Evolutionary conservation across 2,113 vertebrate genomes (phyloP).

Genomic region (Chascanopsetta lugubris): DNA sequence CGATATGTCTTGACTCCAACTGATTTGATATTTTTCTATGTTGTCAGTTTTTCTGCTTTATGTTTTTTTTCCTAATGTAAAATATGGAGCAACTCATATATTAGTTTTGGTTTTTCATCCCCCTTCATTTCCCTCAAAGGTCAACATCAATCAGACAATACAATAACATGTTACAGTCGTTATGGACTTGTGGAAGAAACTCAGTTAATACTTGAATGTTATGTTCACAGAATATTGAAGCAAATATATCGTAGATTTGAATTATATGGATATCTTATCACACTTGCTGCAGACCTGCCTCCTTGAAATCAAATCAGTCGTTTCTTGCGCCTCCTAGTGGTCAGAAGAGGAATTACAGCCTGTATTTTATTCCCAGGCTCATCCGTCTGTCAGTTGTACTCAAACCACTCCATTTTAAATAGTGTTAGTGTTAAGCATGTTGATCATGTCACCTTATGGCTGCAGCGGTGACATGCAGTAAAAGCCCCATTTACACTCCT

Average conservation of each 20-base stretch:
- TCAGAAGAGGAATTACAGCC: neutral
- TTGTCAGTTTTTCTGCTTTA: too few species aligned
- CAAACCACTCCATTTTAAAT: too few species aligned
- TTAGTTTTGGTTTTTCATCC: too few species aligned
- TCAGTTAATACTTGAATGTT: neutral
- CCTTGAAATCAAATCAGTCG: neutral
- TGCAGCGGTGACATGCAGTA: slow-evolving; percentile 6
- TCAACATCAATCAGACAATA: too few species aligned
- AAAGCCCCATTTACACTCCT: slow-evolving; percentile 20
- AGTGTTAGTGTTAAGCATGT: neutral
- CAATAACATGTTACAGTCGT: too few species aligned
- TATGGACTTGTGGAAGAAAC: neutral
- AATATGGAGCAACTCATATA: too few species aligned
- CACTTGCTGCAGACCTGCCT: neutral
- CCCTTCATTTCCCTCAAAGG: too few species aligned
- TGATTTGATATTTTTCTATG: too few species aligned
- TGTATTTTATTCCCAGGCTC: neutral
- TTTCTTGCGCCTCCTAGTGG: neutral
- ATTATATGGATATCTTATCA: neutral
- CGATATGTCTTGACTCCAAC: rapidly evolving
- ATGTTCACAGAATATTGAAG: slow-evolving; percentile 8
- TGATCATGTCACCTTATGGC: neutral
- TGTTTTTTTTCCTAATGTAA: too few species aligned
- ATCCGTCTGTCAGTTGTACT: neutral
- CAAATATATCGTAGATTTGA: too few species aligned